Evolutionary conservation across 2,797 vertebrate genomes (phyloP), one percentile per base, ranked within the genome.

Genomic region (Cossypha caffra): DNA sequence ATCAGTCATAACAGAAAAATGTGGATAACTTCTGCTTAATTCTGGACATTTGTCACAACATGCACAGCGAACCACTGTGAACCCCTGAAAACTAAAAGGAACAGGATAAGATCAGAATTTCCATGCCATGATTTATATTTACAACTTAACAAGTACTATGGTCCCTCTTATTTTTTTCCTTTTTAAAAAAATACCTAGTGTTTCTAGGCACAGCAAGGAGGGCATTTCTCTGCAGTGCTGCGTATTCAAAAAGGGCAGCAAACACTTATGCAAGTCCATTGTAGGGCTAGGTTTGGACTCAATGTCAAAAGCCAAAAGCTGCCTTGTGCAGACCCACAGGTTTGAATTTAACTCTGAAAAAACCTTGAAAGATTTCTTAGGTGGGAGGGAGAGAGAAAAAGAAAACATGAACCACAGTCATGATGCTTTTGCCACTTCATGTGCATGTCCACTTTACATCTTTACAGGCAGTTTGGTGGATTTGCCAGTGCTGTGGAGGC

Each of bases 161-260:
- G 2, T 25, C 3, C 5, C 5, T 10, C 5, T 17, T 5, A 4
- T 3, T 2, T 16, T 3, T 16, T 6, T 9, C 0, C 3, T 16
- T 15, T 25, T 31, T 13, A 1, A 2, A 12, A 7, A 3, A 25
- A 61, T 45, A 23, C 7, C 3, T 37, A 7, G 2, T 31, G 7
- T 74, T 68, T 25, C n/a, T 40, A 67, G 40, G 7, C 28, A 47
- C 5, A 66, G 9, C 29, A 52, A 52, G 33, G 9, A 52, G 29
- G 29, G 5, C 11, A 37, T 63, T 83, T 64, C 15, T 63, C 43
- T 62, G 21, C 29, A 64, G 8, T 17, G 15, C 38, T 77, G 31
- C 6, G 2, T 62, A 26, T 80, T 42, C 38, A 20, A 64, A 68
- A 64, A 48, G 6, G 19, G 18, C 14, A 87, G 28, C 18, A 68